phyloP scores from a whole-genome alignment of 2,113 vertebrate genomes.

The Onychostoma macrolepis region DNA sequence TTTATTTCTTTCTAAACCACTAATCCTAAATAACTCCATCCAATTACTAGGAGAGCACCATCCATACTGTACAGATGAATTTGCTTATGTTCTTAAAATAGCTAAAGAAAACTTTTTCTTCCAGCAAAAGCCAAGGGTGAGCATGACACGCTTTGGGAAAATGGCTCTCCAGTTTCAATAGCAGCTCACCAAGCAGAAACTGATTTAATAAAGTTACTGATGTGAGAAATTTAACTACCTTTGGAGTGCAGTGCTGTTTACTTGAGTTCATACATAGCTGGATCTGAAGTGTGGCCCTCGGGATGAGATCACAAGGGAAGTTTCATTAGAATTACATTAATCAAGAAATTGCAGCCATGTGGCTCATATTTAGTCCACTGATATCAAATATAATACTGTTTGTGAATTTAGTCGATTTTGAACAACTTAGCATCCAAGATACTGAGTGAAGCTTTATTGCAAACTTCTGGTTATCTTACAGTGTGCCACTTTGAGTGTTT shows the following conservation, averaged over 20 bases:
- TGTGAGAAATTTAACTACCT: constrained; percentile 37
- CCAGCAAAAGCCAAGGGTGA: background rate
- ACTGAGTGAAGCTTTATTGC: background rate
- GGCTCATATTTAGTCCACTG: background rate
- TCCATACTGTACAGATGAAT: background rate
- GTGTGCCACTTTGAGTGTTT: background rate
- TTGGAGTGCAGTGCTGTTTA: background rate
- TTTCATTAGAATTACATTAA: background rate
- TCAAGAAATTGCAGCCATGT: background rate
- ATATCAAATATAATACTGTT: background rate
- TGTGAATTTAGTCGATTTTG: background rate
- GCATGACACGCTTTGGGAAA: constrained; percentile 25
- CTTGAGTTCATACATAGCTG: background rate
- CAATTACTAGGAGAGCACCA: background rate
- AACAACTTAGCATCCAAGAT: background rate
- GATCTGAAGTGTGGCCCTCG: background rate
- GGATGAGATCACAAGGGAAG: background rate
- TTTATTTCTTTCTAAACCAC: background rate
- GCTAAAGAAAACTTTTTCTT: background rate
- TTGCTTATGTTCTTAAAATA: background rate
- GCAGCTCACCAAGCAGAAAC: constrained; percentile 21
- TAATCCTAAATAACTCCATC: background rate
- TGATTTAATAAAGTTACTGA: constrained; percentile 30
- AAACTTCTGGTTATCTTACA: background rate
- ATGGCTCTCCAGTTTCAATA: constrained; percentile 19